Conservation (phyloP, 2,888 invertebrate genomes). For the Nymphalis c-album region DNA sequence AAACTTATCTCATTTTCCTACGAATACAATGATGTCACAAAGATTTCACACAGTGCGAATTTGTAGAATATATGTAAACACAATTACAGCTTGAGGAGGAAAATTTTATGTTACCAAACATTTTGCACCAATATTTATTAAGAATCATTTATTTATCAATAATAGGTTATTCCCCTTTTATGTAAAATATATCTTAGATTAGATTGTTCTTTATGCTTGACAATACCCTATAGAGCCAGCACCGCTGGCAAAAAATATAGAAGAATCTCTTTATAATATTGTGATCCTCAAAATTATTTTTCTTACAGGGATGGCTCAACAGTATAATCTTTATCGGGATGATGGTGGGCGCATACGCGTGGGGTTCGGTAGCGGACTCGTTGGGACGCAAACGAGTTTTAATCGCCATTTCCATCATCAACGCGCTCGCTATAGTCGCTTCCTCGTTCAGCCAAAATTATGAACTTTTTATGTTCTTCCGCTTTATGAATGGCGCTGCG, state of each 20-base stretch:
- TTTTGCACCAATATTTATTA: conserved; percentile 28
- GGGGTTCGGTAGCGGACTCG: conserved; percentile 95
- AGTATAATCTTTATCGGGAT: conserved; percentile 93
- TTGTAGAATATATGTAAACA: conserved; percentile 13
- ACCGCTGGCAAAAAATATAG: not conserved
- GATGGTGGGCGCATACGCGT: conserved; percentile 96
- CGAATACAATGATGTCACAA: conserved; percentile 24
- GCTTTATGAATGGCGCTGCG: conserved; percentile 96
- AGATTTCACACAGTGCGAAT: conserved; percentile 29
- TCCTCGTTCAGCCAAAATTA: conserved; percentile 95
- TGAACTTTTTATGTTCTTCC: conserved; percentile 93
- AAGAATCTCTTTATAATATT: too few species aligned
- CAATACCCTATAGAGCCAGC: not conserved
- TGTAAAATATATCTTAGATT: not conserved
- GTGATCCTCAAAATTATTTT: not conserved
- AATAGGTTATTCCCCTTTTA: conserved; percentile 6
- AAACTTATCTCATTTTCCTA: not conserved
- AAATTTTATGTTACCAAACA: conserved; percentile 26
- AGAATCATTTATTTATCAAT: conserved; percentile 14
- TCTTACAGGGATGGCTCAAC: conserved; percentile 84
- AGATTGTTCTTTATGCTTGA: not conserved
- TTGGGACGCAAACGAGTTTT: conserved; percentile 93
- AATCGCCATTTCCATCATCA: conserved; percentile 93
- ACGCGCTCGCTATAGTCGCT: conserved; percentile 93
- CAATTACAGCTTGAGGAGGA: conserved; percentile 19